phyloP scores from a whole-genome alignment of 2,888 invertebrate species.

The Limnephilus auricula region DNA sequence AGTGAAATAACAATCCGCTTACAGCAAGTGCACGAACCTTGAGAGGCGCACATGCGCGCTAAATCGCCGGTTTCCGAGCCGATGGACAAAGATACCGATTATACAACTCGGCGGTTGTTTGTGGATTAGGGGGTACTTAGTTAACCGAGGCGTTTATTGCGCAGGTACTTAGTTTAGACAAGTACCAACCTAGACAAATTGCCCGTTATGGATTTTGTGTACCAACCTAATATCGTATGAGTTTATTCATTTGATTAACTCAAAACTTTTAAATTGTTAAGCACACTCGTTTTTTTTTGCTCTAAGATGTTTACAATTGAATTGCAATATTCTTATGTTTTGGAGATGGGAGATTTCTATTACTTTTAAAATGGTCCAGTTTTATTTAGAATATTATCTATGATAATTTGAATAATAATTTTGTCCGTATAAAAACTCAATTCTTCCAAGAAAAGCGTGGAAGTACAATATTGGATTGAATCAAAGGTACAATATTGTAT shows the following conservation, averaged over 20 bases:
- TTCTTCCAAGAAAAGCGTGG: too few species aligned
- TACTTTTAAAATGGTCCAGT: too few species aligned
- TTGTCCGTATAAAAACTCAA: too few species aligned
- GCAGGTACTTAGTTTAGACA: neutral
- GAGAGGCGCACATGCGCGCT: constrained; percentile 34
- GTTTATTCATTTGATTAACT: neutral
- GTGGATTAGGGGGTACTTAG: constrained; percentile 60
- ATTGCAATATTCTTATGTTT: too few species aligned
- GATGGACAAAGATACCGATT: constrained; percentile 40
- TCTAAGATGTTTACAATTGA: too few species aligned
- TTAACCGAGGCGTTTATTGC: constrained; percentile 37
- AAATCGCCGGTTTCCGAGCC: constrained; percentile 58
- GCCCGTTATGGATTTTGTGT: neutral
- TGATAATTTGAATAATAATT: too few species aligned
- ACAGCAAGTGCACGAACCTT: constrained; percentile 30
- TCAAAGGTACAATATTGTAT: too few species aligned
- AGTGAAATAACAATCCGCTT: neutral
- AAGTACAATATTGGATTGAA: too few species aligned
- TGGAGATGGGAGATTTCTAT: too few species aligned
- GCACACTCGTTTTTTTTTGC: too few species aligned
- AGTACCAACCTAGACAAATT: neutral
- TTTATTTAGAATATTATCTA: too few species aligned
- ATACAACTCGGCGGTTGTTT: constrained; percentile 43
- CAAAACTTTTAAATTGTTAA: too few species aligned
- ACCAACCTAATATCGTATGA: neutral